Base-by-base conservation (phyloP, 1,140 invertebrate genomes). In the Mycetomoellerius zeteki region DNA sequence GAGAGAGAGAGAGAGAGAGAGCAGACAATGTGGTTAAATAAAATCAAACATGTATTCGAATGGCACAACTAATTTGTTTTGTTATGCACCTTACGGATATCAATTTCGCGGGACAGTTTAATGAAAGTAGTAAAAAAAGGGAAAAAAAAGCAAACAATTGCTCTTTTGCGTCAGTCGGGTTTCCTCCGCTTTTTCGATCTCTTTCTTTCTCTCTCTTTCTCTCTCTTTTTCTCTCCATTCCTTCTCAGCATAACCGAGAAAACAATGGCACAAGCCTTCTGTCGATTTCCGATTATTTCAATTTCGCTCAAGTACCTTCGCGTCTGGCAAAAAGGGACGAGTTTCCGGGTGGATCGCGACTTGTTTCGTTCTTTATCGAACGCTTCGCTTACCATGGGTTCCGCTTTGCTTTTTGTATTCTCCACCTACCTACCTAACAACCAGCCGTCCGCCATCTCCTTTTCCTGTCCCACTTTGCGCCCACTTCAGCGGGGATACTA, bases 281-380 rank as follows among this genome's bases (percentile, higher is more conserved):
- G 85, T 90, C 73, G 89, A 84, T 89, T 86, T 78, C 77, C 85
- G 85, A 90, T 90, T 89, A 89, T 82, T 86, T 76, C 71, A 54
- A 89, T 87, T 62, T 89, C 88, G 78, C 89, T 81, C 88, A 72
- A 89, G 89, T 78, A 90, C 89, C 76, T 84, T 77, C 85, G 88
- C 76, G 58, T 73, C 89, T 87, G 65, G 77, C 85, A 58, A 88
- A 81, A 81, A 65, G 52, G 8, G 52, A 64, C 54, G 19, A 54
- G 50, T 52, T 69, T 47, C 33, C 86, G 69, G 54, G 14, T 73
- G 69, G 30, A 85, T 75, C 69, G 81, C 84, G 76, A 81, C 62
- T 84, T 73, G 78, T 30, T 86, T 71, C 75, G 69, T 75, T 56
- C 75, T 86, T 89, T 60, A 81, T 82, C 76, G 72, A 73, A 58